Evolutionary conservation across 2,888 invertebrate genomes (phyloP).

Genomic region (Tortricodes alternella): DNA sequence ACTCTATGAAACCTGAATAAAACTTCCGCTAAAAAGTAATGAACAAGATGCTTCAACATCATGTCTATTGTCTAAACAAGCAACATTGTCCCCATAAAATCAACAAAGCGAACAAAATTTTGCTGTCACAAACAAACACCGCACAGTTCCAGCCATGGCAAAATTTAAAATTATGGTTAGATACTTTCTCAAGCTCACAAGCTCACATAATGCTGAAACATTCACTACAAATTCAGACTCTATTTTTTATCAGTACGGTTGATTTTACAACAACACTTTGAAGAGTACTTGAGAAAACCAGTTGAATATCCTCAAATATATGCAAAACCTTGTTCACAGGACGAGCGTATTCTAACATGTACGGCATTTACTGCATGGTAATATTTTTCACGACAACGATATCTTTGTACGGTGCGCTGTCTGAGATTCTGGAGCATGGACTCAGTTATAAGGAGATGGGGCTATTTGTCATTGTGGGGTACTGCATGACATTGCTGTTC

Average conservation of each 20-base stretch:
- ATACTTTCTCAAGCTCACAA: too few species aligned
- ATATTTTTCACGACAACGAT: conserved; percentile 89
- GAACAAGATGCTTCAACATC: too few species aligned
- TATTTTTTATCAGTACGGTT: background rate
- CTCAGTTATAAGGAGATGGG: conserved; percentile 88
- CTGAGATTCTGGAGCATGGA: conserved; percentile 88
- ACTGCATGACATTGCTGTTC: conserved; percentile 87
- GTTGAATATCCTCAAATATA: background rate
- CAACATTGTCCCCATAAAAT: too few species aligned
- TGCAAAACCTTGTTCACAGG: conserved; percentile 52
- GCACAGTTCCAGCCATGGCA: background rate
- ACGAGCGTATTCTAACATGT: conserved; percentile 89
- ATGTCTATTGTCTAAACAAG: too few species aligned
- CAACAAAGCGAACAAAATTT: too few species aligned
- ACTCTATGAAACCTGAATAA: too few species aligned
- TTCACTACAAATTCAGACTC: background rate
- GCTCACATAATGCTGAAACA: background rate
- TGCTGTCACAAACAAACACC: too few species aligned
- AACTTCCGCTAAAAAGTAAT: too few species aligned
- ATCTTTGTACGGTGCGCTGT: conserved; percentile 86
- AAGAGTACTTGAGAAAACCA: background rate
- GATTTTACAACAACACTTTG: background rate
- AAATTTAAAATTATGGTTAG: background rate
- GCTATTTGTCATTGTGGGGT: conserved; percentile 86
- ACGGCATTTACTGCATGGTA: conserved; percentile 88